phyloP scores from a whole-genome alignment of 2,797 vertebrate genomes.

The Erpetoichthys calabaricus region DNA sequence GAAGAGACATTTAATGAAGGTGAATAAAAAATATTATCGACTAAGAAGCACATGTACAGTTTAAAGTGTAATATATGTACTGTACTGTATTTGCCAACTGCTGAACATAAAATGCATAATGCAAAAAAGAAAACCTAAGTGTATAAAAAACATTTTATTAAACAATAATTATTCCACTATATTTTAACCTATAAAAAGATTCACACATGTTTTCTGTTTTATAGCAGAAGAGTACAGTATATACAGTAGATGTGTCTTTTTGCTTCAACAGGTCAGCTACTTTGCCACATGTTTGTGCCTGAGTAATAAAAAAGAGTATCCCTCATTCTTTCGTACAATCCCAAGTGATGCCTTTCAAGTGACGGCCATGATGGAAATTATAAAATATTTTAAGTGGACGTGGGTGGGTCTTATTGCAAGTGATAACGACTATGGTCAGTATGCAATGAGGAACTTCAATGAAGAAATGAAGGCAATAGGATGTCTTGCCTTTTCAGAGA shows the following conservation, averaged over 20 bases:
- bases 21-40: too few species aligned
- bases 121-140: not conserved
- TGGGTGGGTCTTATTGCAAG: slow-evolving; percentile 31
- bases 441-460: slow-evolving; percentile 26
- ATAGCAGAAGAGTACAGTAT: too few species aligned
- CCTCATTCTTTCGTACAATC: slow-evolving; percentile 28
- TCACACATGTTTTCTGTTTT: not conserved
- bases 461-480: slow-evolving; percentile 25
- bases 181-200: not conserved
- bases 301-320: slow-evolving; percentile 26
- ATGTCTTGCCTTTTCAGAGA: slow-evolving; percentile 28
- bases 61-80: too few species aligned
- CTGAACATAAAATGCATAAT: not conserved
- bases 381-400: slow-evolving; percentile 27
- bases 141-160: too few species aligned
- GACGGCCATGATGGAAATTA: slow-evolving; percentile 22
- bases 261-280: slow-evolving; percentile 29
- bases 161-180: too few species aligned
- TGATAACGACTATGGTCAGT: slow-evolving; percentile 33
- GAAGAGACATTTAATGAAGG: too few species aligned
- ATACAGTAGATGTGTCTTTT: not conserved
- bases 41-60: too few species aligned
- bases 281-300: slow-evolving; percentile 33
- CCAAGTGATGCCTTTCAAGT: slow-evolving; percentile 31
- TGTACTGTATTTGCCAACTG: too few species aligned